Evolutionary conservation across 2,113 vertebrate species (phyloP).

Genomic region (Psephotus haematonotus): DNA sequence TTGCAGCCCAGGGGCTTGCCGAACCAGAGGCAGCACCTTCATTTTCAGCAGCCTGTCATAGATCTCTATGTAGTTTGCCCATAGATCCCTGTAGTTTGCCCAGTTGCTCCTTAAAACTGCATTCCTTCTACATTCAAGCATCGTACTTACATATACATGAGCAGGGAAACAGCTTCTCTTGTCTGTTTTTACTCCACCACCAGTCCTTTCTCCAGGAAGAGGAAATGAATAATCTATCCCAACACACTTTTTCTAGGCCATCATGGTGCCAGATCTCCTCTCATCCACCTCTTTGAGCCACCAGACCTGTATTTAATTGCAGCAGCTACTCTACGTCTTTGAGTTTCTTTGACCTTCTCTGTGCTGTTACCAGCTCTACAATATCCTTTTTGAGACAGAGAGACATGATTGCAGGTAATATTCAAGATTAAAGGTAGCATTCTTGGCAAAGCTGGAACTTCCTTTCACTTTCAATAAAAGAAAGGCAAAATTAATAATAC

Average conservation of each 20-base stretch:
- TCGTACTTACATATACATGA: not conserved
- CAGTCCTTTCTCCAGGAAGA: not conserved
- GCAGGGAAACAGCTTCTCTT: not conserved
- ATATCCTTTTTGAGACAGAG: not conserved
- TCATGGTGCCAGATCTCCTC: not conserved
- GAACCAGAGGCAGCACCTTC: accelerated
- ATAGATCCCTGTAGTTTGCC: not conserved
- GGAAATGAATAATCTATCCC: not conserved
- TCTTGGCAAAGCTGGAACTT: not conserved
- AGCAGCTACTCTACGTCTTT: not conserved
- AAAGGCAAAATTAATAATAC: not conserved
- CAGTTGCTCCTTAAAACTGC: not conserved
- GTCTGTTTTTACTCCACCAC: not conserved
- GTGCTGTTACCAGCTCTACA: not conserved
- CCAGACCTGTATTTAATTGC: not conserved
- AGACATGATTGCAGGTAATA: not conserved
- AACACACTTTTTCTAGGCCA: not conserved
- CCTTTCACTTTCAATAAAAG: not conserved
- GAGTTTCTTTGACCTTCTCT: not conserved
- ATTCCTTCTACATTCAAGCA: not conserved
- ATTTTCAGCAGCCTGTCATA: not conserved
- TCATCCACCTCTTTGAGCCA: not conserved
- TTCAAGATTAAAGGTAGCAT: not conserved
- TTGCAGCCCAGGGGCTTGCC: not conserved
- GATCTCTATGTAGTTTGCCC: not conserved